Conservation (phyloP, 2,113 vertebrate genomes). For the Pontoporia blainvillei region DNA sequence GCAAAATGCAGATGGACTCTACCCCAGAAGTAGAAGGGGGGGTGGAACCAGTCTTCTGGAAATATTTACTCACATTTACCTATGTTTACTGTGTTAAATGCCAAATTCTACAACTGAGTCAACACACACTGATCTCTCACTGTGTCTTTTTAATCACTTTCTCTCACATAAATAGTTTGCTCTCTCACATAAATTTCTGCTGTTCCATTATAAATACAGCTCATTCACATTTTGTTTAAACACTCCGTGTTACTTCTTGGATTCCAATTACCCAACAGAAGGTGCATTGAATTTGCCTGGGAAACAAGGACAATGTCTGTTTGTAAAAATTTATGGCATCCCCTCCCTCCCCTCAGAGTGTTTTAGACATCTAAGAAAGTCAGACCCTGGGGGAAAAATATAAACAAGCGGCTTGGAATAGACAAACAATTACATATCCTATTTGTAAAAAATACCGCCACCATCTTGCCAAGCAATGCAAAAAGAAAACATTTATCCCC, state of each 20-base stretch:
- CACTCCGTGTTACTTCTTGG: slow-evolving; percentile 45
- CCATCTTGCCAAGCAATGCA: slow-evolving; percentile 41
- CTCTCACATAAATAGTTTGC: slow-evolving; percentile 43
- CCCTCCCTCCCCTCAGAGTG: slow-evolving; percentile 33
- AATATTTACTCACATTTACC: slow-evolving; percentile 25
- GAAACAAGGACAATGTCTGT: slow-evolving; percentile 56
- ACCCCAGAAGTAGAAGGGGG: not conserved
- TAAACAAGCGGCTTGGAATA: slow-evolving; percentile 59
- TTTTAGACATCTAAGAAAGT: slow-evolving; percentile 64
- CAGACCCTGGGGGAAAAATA: slow-evolving; percentile 52
- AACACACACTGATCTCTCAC: slow-evolving; percentile 35
- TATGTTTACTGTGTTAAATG: not conserved
- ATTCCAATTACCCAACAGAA: slow-evolving; percentile 70
- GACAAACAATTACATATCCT: slow-evolving; percentile 49
- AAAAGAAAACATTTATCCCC: slow-evolving; percentile 43
- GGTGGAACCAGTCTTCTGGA: not conserved
- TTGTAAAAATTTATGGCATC: slow-evolving; percentile 59
- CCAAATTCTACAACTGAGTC: slow-evolving; percentile 38
- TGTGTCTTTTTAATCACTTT: slow-evolving; percentile 50
- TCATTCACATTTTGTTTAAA: slow-evolving; percentile 62
- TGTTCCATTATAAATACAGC: slow-evolving; percentile 51
- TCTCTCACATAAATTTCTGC: slow-evolving; percentile 44
- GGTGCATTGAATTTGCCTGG: slow-evolving; percentile 65
- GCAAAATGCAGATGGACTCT: not conserved
- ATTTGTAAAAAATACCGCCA: slow-evolving; percentile 59